Percentiles rank a stretch among this genome's conserved stretches.
These are phyloP conservation scores for Helicoverpa assulta DNA, from an alignment of 2,888 invertebrate species.

Conservation along the genomic window DNA sequence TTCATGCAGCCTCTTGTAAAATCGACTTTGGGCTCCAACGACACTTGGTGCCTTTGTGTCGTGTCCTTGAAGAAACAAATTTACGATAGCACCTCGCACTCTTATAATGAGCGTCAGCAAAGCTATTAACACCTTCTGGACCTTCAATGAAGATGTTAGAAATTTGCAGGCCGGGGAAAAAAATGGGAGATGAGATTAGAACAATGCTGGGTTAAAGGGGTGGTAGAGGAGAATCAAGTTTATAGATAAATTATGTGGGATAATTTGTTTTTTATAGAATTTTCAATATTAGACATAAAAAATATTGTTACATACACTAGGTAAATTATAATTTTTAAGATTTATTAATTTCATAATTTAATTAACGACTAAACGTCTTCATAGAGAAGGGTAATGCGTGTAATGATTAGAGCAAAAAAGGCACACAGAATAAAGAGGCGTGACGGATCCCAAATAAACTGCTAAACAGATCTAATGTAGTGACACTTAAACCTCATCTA, in stretches of 20 bases:
- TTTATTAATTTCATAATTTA: too few species aligned
- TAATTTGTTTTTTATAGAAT: too few species aligned
- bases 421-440: too few species aligned
- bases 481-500: slow-evolving; percentile 30
- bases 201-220: not conserved
- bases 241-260: too few species aligned
- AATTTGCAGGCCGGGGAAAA: slow-evolving; percentile 32
- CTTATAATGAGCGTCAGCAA: slow-evolving; percentile 84
- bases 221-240: not conserved
- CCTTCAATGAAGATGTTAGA: slow-evolving; percentile 82
- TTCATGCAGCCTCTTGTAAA: slow-evolving; percentile 87
- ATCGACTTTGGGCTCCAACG: slow-evolving; percentile 86
- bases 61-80: slow-evolving; percentile 85
- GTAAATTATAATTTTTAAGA: too few species aligned
- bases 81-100: slow-evolving; percentile 83
- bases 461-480: slow-evolving; percentile 21
- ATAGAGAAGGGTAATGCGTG: too few species aligned
- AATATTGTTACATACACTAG: too few species aligned
- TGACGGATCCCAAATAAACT: not conserved
- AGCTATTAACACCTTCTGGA: slow-evolving; percentile 85
- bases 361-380: too few species aligned
- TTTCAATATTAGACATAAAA: too few species aligned
- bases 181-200: slow-evolving; percentile 20
- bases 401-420: too few species aligned
- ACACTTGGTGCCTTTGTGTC: slow-evolving; percentile 86